Percentiles rank a stretch among this genome's conserved stretches.
These are phyloP conservation scores for Diadegma fenestrale DNA, from an alignment of 2,888 invertebrate genomes.

Conservation along the genomic window DNA sequence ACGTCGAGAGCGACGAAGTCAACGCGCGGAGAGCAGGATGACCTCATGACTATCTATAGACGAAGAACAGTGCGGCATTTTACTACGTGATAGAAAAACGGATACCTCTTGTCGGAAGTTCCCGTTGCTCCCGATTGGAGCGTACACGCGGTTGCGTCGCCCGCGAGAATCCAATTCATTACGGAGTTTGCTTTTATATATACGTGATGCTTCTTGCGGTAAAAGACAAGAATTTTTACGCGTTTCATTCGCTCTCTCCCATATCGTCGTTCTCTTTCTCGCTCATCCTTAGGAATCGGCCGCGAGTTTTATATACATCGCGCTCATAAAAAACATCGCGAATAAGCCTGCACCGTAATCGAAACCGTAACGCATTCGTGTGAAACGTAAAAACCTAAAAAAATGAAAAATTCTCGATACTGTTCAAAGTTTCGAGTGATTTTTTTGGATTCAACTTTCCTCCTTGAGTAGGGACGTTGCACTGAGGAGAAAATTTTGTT, in stretches of 20 bases:
- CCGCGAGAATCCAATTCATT: conserved; percentile 26
- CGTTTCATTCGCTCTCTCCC: conserved; percentile 44
- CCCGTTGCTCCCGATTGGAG: conserved; percentile 76
- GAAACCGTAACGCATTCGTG: conserved; percentile 61
- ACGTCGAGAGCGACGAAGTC: not conserved
- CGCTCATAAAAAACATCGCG: conserved; percentile 23
- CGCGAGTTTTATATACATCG: conserved; percentile 8
- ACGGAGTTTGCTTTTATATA: not conserved
- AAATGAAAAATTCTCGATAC: not conserved
- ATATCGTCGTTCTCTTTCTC: not conserved
- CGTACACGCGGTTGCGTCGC: conserved; percentile 1
- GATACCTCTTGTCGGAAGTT: conserved; percentile 81
- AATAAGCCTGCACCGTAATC: conserved; percentile 57
- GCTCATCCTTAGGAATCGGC: conserved; percentile 7
- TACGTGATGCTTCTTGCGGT: conserved; percentile 13
- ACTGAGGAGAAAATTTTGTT: too few species aligned
- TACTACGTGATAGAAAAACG: conserved; percentile 80
- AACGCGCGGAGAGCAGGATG: conserved; percentile 8
- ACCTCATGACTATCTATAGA: conserved; percentile 77
- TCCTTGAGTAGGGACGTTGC: too few species aligned
- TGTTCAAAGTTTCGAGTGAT: not conserved
- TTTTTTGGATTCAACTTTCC: not conserved
- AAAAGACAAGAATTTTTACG: conserved; percentile 37
- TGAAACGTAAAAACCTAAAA: conserved; percentile 24
- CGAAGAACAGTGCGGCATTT: conserved; percentile 65